Evolutionary conservation across 2,888 invertebrate genomes (phyloP), one percentile per base, ranked within the genome.

Genomic region (Habrosyne pyritoides): DNA sequence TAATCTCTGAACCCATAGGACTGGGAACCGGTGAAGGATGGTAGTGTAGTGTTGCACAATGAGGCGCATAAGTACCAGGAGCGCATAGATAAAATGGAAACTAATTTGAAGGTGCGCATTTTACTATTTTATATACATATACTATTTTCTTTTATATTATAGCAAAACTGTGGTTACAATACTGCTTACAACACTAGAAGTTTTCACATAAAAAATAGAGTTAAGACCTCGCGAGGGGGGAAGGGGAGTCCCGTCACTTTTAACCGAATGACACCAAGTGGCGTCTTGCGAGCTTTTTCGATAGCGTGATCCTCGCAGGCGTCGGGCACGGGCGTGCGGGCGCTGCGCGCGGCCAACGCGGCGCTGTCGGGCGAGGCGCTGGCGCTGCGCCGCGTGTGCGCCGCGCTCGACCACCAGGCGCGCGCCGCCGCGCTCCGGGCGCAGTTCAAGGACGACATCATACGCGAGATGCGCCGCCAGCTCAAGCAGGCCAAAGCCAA

Each of bases 391-490:
- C 88, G 91, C 51, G 91, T 94, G 71, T 87, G 94, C 64, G 88
- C 87, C 7, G 83, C 89, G 57, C 83, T 95, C 53, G 93, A 94
- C 74, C 93, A 94, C 67, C 91, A 94, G 74, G 91, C 92, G 69
- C 87, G 89, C 56, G 91, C 93, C 60, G 90, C 93, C 14, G 89
- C 90, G 53, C 86, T 93, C 76, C 91, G 93, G 65, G 92, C 93
- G 18, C 91, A 91, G 62, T 94, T 95, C 85, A 94, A 93, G 75
- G 95, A 95, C 67, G 94, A 94, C 59, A 94, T 95, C 69, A 95
- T 95, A 56, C 93, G 93, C 56, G 94, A 94, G 82, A 89, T 95
- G 90, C 79, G 95, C 2, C 86, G 94, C 47, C 94, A 95, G 80
- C 87, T 95, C 50, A 93, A 93, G 65, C 90, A 91, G 69, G 86